Evolutionary conservation across 2,888 invertebrate species (phyloP).

Genomic region (Trichogramma dendrolimi): DNA sequence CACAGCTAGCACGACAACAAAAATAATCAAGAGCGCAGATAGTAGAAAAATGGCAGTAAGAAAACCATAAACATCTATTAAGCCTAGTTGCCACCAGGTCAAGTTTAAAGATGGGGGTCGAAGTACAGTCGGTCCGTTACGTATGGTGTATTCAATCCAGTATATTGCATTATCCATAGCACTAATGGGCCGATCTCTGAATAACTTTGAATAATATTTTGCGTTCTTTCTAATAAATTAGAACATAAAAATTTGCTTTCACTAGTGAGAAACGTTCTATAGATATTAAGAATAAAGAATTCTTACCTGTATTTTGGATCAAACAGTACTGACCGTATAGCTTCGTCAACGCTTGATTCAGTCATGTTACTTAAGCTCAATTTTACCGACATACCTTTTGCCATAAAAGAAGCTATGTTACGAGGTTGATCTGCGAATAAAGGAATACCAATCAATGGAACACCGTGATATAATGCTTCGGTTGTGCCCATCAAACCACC

Average conservation of each 20-base stretch:
- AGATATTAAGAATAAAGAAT: neutral
- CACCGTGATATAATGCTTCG: conserved; percentile 37
- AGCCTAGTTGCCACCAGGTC: conserved; percentile 38
- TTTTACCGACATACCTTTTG: conserved; percentile 25
- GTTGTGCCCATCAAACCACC: conserved; percentile 41
- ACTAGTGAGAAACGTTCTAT: too few species aligned
- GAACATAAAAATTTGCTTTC: too few species aligned
- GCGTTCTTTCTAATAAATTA: conserved; percentile 30
- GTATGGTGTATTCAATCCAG: conserved; percentile 36
- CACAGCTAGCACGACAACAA: too few species aligned
- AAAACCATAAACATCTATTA: conserved; percentile 38
- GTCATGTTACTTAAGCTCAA: conserved; percentile 29
- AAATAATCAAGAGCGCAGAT: too few species aligned
- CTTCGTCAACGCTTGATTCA: conserved; percentile 31
- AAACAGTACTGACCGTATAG: conserved; percentile 25
- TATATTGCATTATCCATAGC: conserved; percentile 37
- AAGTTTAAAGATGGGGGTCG: conserved; percentile 40
- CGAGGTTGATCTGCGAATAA: conserved; percentile 40
- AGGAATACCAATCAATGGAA: conserved; percentile 42
- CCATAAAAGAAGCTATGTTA: conserved; percentile 8
- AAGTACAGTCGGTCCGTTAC: conserved; percentile 29
- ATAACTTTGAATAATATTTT: conserved; percentile 28
- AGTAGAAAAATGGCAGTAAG: too few species aligned
- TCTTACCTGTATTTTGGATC: conserved; percentile 24
- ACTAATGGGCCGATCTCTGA: conserved; percentile 40